These are phyloP conservation scores for Catocala sponsa DNA, from an alignment of 2,888 invertebrate species.

Conservation along the genomic window DNA sequence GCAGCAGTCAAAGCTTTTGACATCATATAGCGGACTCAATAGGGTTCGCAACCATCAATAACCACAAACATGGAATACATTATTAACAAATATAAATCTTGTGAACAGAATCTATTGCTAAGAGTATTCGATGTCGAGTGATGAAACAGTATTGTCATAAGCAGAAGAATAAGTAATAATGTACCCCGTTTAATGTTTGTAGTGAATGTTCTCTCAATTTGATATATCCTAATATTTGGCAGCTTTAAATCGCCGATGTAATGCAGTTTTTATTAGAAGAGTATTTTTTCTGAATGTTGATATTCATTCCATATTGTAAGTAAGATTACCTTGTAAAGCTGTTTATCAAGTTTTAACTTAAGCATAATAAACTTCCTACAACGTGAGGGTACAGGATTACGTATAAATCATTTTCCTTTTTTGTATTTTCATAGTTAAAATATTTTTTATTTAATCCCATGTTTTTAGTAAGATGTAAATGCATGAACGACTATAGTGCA, in stretches of 20 bases:
- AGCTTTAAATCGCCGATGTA: constrained; percentile 24
- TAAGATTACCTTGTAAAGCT: constrained; percentile 5
- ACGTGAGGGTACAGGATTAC: constrained; percentile 47
- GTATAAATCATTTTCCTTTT: constrained; percentile 35
- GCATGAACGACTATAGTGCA: constrained; percentile 52
- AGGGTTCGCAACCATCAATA: too few relatives aligned
- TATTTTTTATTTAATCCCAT: constrained; percentile 53
- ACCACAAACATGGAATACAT: too few relatives aligned
- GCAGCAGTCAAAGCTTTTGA: too few relatives aligned
- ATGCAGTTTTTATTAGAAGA: constrained; percentile 20
- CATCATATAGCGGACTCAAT: too few relatives aligned
- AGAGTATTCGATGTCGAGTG: background rate
- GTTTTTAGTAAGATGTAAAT: constrained; percentile 56
- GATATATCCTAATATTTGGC: constrained; percentile 16
- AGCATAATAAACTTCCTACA: constrained; percentile 26
- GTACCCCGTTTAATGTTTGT: constrained; percentile 44
- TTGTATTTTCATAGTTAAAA: constrained; percentile 53
- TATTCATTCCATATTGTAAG: constrained; percentile 10
- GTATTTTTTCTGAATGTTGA: constrained; percentile 1
- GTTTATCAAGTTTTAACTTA: background rate
- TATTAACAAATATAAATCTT: too few relatives aligned
- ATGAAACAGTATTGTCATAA: constrained; percentile 24
- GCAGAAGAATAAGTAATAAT: constrained; percentile 35
- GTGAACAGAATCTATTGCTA: too few relatives aligned
- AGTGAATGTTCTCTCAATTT: constrained; percentile 22